These are phyloP conservation scores for Cotesia vestalis DNA, from an alignment of 1,140 invertebrate species.

Conservation along the genomic window DNA sequence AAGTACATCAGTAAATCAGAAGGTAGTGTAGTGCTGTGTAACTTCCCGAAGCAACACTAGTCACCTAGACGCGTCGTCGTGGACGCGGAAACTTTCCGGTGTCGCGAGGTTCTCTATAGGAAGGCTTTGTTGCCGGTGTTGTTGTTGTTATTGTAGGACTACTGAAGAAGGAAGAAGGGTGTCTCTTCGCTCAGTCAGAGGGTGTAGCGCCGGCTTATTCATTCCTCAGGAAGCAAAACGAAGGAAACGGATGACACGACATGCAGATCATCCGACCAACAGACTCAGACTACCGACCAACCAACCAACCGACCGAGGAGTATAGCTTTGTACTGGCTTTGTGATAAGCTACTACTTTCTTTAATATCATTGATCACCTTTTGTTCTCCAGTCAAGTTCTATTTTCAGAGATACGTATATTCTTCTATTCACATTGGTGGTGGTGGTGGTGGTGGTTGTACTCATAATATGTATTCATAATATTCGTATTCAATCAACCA, in stretches of 20 bases:
- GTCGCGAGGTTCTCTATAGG: slow-evolving; percentile 35
- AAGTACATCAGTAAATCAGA: slow-evolving; percentile 19
- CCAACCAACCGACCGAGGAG: slow-evolving; percentile 44
- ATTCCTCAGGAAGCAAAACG: slow-evolving; percentile 58
- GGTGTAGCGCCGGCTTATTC: slow-evolving; percentile 61
- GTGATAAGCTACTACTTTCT: background rate
- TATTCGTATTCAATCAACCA: too few relatives aligned
- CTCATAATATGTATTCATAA: slow-evolving; percentile 6
- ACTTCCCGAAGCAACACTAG: slow-evolving; percentile 13
- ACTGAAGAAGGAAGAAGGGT: slow-evolving; percentile 47
- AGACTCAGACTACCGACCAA: slow-evolving; percentile 18
- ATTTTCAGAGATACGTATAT: too few relatives aligned
- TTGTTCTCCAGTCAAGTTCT: slow-evolving; percentile 8
- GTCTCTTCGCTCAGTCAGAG: slow-evolving; percentile 53
- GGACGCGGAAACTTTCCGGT: slow-evolving; percentile 56
- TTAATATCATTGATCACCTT: too few relatives aligned
- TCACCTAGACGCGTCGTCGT: slow-evolving; percentile 39
- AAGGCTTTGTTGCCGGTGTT: slow-evolving; percentile 31
- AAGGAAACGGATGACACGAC: slow-evolving; percentile 59
- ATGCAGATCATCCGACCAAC: slow-evolving; percentile 52
- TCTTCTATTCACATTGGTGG: too few relatives aligned
- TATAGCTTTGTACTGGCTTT: slow-evolving; percentile 16
- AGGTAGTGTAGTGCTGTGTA: background rate
- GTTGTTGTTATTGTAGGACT: slow-evolving; percentile 10
- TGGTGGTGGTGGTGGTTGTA: too few relatives aligned